Evolutionary conservation across 92 coral and sea anemone genomes (phyloP).

Genomic region (Porites evermanni): DNA sequence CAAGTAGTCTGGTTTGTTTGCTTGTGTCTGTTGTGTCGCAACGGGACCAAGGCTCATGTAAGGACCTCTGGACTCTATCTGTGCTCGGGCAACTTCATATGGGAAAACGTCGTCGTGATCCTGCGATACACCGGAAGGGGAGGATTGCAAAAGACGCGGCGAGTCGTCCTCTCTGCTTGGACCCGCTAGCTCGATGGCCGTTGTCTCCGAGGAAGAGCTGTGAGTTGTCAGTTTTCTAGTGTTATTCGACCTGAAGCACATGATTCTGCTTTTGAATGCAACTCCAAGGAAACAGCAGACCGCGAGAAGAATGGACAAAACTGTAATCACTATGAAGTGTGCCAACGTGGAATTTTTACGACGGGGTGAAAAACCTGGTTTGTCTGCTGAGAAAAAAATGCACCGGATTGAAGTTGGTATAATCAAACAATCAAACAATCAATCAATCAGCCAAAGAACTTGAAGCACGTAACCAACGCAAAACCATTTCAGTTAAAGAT

Average conservation of each 20-base stretch:
- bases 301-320: constrained; percentile 14
- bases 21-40: constrained; percentile 4
- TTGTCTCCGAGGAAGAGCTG: constrained; percentile 31
- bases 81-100: constrained; percentile 13
- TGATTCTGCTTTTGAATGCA: background rate
- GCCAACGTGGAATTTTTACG: background rate
- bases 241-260: background rate
- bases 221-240: constrained; percentile 23
- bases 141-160: constrained; percentile 3
- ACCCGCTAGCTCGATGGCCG: constrained; percentile 8
- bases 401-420: background rate
- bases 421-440: too few relatives aligned
- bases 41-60: constrained; percentile 28
- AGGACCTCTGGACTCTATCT: constrained; percentile 5
- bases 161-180: background rate
- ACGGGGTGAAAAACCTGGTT: background rate
- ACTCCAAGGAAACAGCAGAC: background rate
- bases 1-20: constrained; percentile 25
- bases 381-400: background rate
- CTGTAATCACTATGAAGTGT: background rate
- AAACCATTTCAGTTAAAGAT: too few relatives aligned
- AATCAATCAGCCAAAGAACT: too few relatives aligned
- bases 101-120: constrained; percentile 41
- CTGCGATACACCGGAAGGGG: constrained; percentile 32
- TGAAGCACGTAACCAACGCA: too few relatives aligned